phyloP scores from a whole-genome alignment of 2,888 invertebrate genomes.

The Noctua janthe region DNA sequence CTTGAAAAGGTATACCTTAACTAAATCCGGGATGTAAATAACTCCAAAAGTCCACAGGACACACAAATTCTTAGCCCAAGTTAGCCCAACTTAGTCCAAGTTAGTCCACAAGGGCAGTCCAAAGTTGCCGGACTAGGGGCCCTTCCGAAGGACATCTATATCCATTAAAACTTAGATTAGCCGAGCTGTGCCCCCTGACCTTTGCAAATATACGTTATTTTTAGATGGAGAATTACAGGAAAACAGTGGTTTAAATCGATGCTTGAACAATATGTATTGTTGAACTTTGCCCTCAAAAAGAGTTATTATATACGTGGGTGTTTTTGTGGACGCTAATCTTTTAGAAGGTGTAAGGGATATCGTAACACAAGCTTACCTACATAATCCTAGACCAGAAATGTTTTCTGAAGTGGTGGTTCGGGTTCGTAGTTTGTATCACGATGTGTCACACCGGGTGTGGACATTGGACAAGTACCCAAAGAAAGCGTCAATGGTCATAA shows the following conservation, averaged over 20 bases:
- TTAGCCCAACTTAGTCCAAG: constrained; percentile 51
- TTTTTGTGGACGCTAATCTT: neutral
- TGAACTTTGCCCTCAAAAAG: neutral
- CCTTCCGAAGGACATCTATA: constrained; percentile 58
- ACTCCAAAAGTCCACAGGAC: constrained; percentile 42
- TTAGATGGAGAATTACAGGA: constrained; percentile 30
- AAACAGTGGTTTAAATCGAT: constrained; percentile 8
- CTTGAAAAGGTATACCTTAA: constrained; percentile 27
- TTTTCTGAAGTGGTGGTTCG: neutral
- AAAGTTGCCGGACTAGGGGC: constrained; percentile 50
- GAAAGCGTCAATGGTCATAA: neutral
- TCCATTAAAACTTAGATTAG: constrained; percentile 71
- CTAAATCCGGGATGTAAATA: constrained; percentile 37
- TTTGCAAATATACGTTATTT: constrained; percentile 52
- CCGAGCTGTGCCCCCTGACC: constrained; percentile 32
- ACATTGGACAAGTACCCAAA: neutral
- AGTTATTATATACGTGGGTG: neutral
- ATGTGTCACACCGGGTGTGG: neutral
- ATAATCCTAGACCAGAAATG: neutral
- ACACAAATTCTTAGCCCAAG: constrained; percentile 55
- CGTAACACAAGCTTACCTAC: neutral
- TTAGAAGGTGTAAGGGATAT: neutral
- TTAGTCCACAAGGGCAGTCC: constrained; percentile 34
- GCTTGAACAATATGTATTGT: neutral
- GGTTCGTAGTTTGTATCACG: neutral